Base-by-base conservation (phyloP, 2,888 invertebrate species). In the Epiblema foenella region DNA sequence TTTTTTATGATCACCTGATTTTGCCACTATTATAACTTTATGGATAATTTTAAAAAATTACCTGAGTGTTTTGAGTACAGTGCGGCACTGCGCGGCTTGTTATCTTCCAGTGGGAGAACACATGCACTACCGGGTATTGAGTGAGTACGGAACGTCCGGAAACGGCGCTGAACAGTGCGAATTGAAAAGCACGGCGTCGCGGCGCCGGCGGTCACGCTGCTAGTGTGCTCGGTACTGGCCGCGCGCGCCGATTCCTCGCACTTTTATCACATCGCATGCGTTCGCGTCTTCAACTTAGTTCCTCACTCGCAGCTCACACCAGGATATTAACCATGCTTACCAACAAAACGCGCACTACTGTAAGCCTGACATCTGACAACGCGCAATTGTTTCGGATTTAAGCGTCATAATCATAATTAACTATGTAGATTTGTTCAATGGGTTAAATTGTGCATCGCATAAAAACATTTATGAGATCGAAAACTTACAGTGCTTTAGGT, bases 211-310 rank as follows among this genome's bases (percentile, higher is more conserved):
- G 78, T 82, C 83, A 79, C 77, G 83, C 80, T 81, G 86, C 85
- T 83, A 83, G 88, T 86, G 82, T 82, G 81, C 74, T 85, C 81
- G 83, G 83, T 90, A 93, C 93, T 93, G 91, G 79, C 89, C 83
- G 86, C 88, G 90, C 90, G 91, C 91, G 91, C 82, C 80, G 77
- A 75, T 79, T 77, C 76, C 83, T 72, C 84, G 78, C 86, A 86
- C 91, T 93, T 93, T 88, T 93, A 93, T 91, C 89, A 93, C 84
- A 89, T 91, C 88, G 87, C 84, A 84, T 83, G 83, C 71, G 81
- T 83, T 80, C 83, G 83, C 86, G 85, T 89, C 91, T 91, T 90
- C 86, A 91, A 90, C 91, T 91, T 92, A 89, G 91, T 90, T 89
- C 81, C 81, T 84, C 39, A 29, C 29, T 46, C 33, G 52, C 33